Conservation (phyloP, 2,113 vertebrate genomes). For the Ursus arctos region DNA sequence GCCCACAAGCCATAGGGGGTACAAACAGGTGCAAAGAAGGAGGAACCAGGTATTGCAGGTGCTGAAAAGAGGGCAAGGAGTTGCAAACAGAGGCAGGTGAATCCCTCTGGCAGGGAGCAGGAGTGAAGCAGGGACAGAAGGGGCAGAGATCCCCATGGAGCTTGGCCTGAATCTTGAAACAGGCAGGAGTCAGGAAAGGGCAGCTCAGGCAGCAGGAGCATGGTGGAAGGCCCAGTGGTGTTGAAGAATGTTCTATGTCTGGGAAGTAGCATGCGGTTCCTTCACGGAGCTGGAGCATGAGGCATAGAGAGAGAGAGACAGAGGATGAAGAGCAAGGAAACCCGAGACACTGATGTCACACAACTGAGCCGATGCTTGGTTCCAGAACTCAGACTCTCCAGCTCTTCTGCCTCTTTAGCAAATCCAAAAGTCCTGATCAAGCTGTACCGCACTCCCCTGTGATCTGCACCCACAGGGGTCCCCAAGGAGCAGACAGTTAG, state of each 20-base stretch:
- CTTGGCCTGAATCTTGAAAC: neutral
- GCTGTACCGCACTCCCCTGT: neutral
- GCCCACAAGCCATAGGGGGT: neutral
- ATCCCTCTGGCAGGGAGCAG: neutral
- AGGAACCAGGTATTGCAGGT: neutral
- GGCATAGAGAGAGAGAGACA: neutral
- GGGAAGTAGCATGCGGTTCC: neutral
- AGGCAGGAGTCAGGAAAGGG: neutral
- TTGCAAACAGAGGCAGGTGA: neutral
- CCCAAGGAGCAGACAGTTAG: neutral
- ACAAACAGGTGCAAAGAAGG: neutral
- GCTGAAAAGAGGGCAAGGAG: neutral
- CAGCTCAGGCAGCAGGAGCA: neutral
- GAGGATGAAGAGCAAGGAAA: neutral
- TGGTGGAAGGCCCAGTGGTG: neutral
- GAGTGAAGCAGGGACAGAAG: neutral
- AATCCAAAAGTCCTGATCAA: neutral
- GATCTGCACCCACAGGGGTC: neutral
- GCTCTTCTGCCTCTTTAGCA: neutral
- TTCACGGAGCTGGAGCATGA: neutral
- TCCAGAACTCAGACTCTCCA: neutral
- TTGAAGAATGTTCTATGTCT: rapidly evolving
- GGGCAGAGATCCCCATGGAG: neutral
- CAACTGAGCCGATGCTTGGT: neutral
- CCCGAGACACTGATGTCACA: neutral